Conservation (phyloP, 2,797 vertebrate species). For the Platyrinchus mystaceus region DNA sequence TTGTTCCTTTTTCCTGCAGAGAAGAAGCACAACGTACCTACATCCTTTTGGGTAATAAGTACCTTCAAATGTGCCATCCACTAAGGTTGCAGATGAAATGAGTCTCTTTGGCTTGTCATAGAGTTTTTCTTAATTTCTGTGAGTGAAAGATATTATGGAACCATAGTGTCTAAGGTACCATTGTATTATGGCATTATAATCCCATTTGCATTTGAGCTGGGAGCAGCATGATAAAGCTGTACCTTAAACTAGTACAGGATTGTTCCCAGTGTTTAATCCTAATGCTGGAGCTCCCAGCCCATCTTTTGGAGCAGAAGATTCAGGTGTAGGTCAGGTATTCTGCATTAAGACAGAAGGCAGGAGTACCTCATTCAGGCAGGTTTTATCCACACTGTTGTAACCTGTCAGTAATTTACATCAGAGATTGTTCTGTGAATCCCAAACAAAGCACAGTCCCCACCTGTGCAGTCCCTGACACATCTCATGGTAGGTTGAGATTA, state of each 20-base stretch:
- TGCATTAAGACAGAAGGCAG: background rate
- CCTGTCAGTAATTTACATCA: background rate
- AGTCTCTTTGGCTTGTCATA: background rate
- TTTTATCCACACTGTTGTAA: background rate
- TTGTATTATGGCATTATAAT: background rate
- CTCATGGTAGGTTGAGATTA: background rate
- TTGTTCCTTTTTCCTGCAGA: background rate
- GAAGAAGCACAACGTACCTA: background rate
- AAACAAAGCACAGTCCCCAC: background rate
- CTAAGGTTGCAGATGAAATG: background rate
- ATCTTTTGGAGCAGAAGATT: background rate
- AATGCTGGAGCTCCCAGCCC: background rate
- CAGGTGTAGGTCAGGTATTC: background rate
- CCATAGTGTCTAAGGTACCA: background rate
- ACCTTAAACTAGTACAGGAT: background rate
- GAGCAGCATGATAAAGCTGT: background rate
- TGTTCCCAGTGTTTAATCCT: background rate
- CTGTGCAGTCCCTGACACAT: background rate
- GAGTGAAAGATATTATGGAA: background rate
- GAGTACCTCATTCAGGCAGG: background rate
- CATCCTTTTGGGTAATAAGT: background rate
- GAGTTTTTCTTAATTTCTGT: background rate
- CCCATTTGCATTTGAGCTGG: background rate
- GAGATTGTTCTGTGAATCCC: background rate
- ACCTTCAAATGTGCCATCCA: background rate